A percentile compares a stretch with the other conserved stretches of the same genome.
These are phyloP conservation scores for Synanthedon vespiformis DNA, from an alignment of 2,888 invertebrate genomes.

Conservation along the genomic window DNA sequence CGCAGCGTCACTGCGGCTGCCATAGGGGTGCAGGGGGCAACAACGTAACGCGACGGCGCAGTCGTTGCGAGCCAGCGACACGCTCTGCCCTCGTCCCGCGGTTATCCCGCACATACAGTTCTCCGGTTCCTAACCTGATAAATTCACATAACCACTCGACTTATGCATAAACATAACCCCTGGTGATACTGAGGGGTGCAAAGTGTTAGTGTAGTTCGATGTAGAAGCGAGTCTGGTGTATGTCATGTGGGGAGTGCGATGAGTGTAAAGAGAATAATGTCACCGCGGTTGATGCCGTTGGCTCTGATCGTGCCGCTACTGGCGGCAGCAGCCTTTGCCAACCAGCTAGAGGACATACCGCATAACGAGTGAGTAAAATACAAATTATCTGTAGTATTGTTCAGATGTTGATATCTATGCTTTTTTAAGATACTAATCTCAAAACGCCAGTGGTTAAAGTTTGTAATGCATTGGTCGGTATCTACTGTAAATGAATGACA, in stretches of 20 bases:
- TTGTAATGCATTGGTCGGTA: too few relatives aligned
- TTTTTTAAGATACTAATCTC: too few relatives aligned
- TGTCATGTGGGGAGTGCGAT: slow-evolving; percentile 57
- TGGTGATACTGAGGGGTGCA: slow-evolving; percentile 37
- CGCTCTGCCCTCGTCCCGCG: slow-evolving; percentile 41
- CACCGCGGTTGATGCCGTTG: slow-evolving; percentile 32
- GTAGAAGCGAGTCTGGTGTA: slow-evolving; percentile 32
- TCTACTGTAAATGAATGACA: too few relatives aligned
- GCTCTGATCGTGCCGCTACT: slow-evolving; percentile 44
- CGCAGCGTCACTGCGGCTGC: slow-evolving; percentile 66
- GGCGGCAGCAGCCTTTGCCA: slow-evolving; percentile 61
- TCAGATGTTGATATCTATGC: not conserved
- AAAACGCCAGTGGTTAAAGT: too few relatives aligned
- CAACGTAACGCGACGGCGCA: slow-evolving; percentile 21
- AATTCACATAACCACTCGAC: slow-evolving; percentile 20
- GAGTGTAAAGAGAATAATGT: slow-evolving; percentile 44
- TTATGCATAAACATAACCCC: slow-evolving; percentile 34
- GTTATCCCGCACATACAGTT: slow-evolving; percentile 29
- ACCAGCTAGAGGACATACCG: slow-evolving; percentile 90
- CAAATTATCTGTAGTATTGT: not conserved
- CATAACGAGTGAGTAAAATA: slow-evolving; percentile 84
- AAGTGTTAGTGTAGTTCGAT: slow-evolving; percentile 42
- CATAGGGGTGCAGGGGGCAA: slow-evolving; percentile 25
- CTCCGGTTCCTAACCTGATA: slow-evolving; percentile 27
- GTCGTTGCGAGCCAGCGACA: slow-evolving; percentile 19